Percentiles rank a stretch among this genome's conserved stretches.
Evolutionary conservation across 2,797 vertebrate genomes (phyloP).

Genomic region (Chloroceryle inda): DNA sequence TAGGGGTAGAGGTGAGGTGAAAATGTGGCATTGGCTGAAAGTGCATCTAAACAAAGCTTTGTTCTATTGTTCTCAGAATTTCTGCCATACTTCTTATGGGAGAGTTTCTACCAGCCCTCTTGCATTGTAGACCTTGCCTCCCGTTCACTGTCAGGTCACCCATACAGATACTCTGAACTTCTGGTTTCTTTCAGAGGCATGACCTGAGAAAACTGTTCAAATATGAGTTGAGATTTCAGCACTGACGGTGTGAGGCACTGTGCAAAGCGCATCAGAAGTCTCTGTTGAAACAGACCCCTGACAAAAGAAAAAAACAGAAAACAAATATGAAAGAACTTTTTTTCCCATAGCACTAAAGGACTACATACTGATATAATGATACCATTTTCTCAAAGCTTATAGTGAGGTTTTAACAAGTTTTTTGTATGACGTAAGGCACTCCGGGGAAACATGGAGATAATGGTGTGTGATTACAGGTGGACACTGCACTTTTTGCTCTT

Average conservation of each 20-base stretch:
- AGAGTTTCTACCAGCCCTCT: not conserved
- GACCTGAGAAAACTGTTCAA: not conserved
- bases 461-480: not conserved
- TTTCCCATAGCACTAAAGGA: not conserved
- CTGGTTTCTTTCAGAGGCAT: not conserved
- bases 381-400: not conserved
- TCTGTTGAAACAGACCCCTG: not conserved
- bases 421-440: not conserved
- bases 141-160: not conserved
- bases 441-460: not conserved
- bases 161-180: not conserved
- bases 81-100: rapidly evolving
- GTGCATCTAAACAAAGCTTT: not conserved
- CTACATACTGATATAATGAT: not conserved
- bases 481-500: not conserved
- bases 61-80: not conserved
- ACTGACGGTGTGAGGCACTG: not conserved
- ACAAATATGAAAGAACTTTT: not conserved
- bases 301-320: not conserved
- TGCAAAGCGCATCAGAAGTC: not conserved
- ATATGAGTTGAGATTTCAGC: not conserved
- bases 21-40: not conserved
- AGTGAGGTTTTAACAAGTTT: not conserved
- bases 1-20: not conserved
- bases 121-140: not conserved